Conservation (phyloP, 2,113 vertebrate species). For the Ranitomeya variabilis region DNA sequence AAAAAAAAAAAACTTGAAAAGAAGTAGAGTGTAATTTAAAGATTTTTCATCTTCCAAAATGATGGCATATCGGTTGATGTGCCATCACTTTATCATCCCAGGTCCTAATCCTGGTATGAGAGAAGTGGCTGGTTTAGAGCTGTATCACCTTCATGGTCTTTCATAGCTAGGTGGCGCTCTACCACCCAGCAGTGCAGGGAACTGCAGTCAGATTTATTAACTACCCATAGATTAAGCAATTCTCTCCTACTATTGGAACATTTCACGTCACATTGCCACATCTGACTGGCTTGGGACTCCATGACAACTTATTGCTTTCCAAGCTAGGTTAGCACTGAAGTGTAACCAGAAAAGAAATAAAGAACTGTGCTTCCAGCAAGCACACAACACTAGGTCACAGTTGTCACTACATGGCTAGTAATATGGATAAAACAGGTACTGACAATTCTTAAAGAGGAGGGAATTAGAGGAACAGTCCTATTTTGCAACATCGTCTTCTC, state of each 20-base stretch:
- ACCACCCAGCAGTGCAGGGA: background rate
- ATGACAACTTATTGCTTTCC: background rate
- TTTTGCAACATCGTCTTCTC: constrained; percentile 21
- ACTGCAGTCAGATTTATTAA: background rate
- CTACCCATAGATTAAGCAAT: background rate
- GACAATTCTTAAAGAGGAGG: constrained; percentile 21
- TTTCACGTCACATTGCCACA: background rate
- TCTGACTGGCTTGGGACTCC: background rate
- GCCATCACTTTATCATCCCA: background rate
- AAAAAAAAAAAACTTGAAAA: background rate
- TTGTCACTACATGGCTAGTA: background rate
- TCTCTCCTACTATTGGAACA: background rate
- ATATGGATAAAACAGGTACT: constrained; percentile 4
- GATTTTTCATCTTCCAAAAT: background rate
- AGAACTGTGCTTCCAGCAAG: background rate
- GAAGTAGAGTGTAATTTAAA: background rate
- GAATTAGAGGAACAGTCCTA: constrained; percentile 39
- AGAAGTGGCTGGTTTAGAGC: background rate
- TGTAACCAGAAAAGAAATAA: background rate
- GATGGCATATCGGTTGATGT: background rate
- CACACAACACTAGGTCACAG: background rate
- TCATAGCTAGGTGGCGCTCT: background rate
- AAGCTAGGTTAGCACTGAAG: background rate
- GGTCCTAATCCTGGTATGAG: too few relatives aligned
- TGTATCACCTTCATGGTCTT: background rate